A percentile compares a stretch with the other conserved stretches of the same genome.
These are phyloP conservation scores for Parus major DNA, from an alignment of 2,113 vertebrate genomes.

Conservation along the genomic window DNA sequence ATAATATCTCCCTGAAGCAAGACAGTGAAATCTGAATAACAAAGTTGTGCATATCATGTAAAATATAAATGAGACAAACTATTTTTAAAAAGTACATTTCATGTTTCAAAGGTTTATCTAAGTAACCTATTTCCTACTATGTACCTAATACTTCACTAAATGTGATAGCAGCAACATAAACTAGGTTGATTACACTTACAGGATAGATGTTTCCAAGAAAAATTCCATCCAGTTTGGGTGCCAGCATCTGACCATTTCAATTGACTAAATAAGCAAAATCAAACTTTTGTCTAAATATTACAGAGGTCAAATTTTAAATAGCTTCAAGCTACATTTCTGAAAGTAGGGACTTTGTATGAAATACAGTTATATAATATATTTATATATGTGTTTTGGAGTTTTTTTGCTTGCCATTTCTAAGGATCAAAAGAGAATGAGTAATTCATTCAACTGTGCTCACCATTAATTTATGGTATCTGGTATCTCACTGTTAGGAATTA, in stretches of 20 bases:
- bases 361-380: neutral
- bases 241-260: neutral
- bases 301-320: neutral
- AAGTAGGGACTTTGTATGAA: neutral
- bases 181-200: neutral
- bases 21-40: neutral
- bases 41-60: neutral
- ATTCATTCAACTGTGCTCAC: neutral
- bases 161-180: neutral
- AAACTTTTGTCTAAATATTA: neutral
- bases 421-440: neutral
- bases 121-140: neutral
- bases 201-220: neutral
- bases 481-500: neutral
- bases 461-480: neutral
- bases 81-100: neutral
- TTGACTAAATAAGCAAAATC: neutral
- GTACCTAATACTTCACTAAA: neutral
- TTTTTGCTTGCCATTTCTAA: neutral
- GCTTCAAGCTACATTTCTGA: neutral
- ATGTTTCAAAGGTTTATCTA: neutral
- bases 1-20: neutral
- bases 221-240: neutral
- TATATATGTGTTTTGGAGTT: neutral
- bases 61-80: conserved; percentile 36